Evolutionary conservation across 1,140 invertebrate genomes (phyloP), one percentile per base, ranked within the genome.

Genomic region (Cheumatopsyche charites): DNA sequence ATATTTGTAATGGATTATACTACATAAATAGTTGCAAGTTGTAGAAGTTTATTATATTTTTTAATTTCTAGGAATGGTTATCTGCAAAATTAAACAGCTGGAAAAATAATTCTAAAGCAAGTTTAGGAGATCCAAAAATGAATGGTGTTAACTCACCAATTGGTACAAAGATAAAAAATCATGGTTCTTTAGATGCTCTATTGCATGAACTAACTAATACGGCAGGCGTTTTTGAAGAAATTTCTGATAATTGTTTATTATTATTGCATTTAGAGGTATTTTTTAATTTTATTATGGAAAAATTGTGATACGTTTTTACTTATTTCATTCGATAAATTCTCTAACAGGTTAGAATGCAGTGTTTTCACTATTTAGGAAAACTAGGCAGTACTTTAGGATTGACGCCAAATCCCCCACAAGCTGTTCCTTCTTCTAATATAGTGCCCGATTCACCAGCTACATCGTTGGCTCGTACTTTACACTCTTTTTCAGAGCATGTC

Each of bases 181-280:
- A 43, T 1, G 62, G 29, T 21, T 73, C 71, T 7, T 61, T 70
- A 9, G 74, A 76, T 69, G 74, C 74, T 63, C 25, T 76, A 3
- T 76, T 87, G 21, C 82, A 82, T 73, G 86, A 87, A 41, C 79
- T 90, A 29, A 83, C 85, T 1, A 85, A 88, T 67, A 84, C 95
- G 13, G 91, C 93, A 0, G 84, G 89, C 70, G 91, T 93, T 71
- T 96, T 97, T 78, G 91, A 95, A 78, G 92, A 96, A 75, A 86
- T 98, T 49, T 90, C 94, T 0, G 93, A 98, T 78, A 96, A 92
- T 41, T 97, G 95, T 80, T 86, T 98, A 42, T 80, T 98, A 15
- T 89, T 98, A 26, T 80, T 98, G 23, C 96, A 98, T 86, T 85
- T 98, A 75, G 96, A 98, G 86, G 93, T 91, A 78, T 78, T 70